Percentiles rank a stretch among this genome's conserved stretches.
Conservation (phyloP, 2,797 vertebrate species). For the Lindbergichthys nudifrons region DNA sequence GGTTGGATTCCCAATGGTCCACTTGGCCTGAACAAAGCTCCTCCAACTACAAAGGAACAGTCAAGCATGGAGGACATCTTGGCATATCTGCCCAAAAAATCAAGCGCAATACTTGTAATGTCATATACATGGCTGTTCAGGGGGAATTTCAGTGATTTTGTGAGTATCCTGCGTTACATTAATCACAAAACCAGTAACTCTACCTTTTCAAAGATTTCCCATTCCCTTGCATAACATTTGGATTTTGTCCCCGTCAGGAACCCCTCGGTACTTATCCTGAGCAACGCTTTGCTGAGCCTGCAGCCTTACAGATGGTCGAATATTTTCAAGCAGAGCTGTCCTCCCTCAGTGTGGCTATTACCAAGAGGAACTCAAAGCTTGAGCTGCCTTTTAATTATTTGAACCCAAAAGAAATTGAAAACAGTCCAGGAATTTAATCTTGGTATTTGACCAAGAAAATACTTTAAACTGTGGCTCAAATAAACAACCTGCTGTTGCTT, state of each 20-base stretch:
- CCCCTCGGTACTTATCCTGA: conserved; percentile 75
- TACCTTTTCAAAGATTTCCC: neutral
- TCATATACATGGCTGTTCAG: conserved; percentile 69
- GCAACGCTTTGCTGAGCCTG: conserved; percentile 68
- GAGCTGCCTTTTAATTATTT: conserved; percentile 75
- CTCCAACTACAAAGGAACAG: conserved; percentile 74
- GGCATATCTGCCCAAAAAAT: conserved; percentile 73
- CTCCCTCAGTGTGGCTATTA: conserved; percentile 62
- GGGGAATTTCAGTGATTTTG: conserved; percentile 74
- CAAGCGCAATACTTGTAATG: conserved; percentile 37
- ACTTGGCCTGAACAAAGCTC: conserved; percentile 72
- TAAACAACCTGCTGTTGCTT: no score
- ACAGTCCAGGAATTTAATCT: conserved; percentile 54
- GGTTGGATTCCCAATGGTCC: conserved; percentile 82
- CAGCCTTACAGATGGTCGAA: conserved; percentile 56
- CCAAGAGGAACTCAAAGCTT: conserved; percentile 63
- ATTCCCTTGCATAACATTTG: neutral
- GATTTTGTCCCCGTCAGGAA: conserved; percentile 51
- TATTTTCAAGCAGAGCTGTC: conserved; percentile 69
- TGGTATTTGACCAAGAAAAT: conserved; percentile 35
- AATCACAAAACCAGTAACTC: neutral
- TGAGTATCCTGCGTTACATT: conserved; percentile 38
- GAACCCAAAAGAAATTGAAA: conserved; percentile 72
- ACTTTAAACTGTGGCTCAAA: no score
- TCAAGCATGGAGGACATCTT: conserved; percentile 72